phyloP scores from a whole-genome alignment of 2,888 invertebrate genomes.

The Nycteola revayana region DNA sequence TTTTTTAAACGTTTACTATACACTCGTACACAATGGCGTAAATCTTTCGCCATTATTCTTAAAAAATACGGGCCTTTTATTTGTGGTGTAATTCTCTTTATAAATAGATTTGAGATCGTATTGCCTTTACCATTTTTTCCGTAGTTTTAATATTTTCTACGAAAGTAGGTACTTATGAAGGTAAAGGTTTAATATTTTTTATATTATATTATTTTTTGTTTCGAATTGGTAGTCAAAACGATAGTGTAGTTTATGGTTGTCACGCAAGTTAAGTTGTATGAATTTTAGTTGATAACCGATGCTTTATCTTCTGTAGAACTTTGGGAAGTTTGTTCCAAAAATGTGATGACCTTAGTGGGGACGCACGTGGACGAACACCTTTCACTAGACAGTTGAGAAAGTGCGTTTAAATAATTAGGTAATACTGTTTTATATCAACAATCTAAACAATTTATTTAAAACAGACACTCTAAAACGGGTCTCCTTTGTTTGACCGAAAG shows the following conservation, averaged over 20 bases:
- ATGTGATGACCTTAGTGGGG: conserved; percentile 47
- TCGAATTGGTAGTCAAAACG: too few species aligned
- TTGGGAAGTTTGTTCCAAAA: conserved; percentile 39
- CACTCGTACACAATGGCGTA: conserved; percentile 13
- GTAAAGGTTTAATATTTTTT: too few species aligned
- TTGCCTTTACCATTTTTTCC: neutral
- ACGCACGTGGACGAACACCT: conserved; percentile 63
- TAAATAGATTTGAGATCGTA: conserved; percentile 4
- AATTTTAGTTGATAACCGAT: too few species aligned
- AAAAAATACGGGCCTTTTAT: conserved; percentile 4
- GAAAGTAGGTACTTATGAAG: too few species aligned
- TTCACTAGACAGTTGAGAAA: too few species aligned
- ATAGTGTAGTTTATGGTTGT: too few species aligned
- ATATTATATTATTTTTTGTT: conserved; percentile 9
- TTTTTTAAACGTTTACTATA: conserved; percentile 24
- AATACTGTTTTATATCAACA: conserved; percentile 8
- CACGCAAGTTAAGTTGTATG: too few species aligned
- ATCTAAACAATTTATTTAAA: too few species aligned
- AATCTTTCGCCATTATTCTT: conserved; percentile 12
- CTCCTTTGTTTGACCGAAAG: too few species aligned
- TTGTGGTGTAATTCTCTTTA: conserved; percentile 11
- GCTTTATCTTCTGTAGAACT: conserved; percentile 39
- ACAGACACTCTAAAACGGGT: too few species aligned
- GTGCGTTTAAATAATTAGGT: too few species aligned
- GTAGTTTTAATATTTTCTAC: too few species aligned